Conservation (phyloP, 2,888 invertebrate genomes). For the Morpho helenor region DNA sequence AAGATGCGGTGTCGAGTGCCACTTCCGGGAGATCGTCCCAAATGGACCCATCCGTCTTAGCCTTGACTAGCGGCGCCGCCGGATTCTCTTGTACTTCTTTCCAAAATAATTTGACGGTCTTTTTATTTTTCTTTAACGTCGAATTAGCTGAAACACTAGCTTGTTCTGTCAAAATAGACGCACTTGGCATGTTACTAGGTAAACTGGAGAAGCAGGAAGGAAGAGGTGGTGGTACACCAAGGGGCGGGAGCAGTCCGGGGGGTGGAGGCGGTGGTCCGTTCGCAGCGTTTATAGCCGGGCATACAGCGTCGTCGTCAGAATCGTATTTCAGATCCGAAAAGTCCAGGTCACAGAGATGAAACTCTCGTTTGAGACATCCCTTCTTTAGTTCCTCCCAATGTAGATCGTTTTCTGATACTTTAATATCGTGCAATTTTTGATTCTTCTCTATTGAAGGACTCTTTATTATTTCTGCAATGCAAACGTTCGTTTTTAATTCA, state of each 20-base stretch:
- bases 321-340: conserved; percentile 95
- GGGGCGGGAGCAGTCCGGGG: conserved; percentile 80
- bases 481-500: not conserved
- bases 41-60: conserved; percentile 85
- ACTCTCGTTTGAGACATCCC: conserved; percentile 84
- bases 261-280: conserved; percentile 91
- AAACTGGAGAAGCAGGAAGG: conserved; percentile 71
- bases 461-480: conserved; percentile 81
- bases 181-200: conserved; percentile 52
- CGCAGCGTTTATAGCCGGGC: conserved; percentile 81
- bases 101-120: conserved; percentile 99
- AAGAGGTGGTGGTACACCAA: conserved; percentile 70
- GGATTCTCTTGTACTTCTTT: conserved; percentile 93
- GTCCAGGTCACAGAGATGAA: conserved; percentile 95
- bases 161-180: conserved; percentile 48
- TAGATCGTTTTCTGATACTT: conserved; percentile 95
- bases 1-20: conserved; percentile 92
- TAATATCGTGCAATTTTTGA: conserved; percentile 83
- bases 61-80: conserved; percentile 60
- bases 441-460: conserved; percentile 84
- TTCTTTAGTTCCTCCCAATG: conserved; percentile 95
- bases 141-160: conserved; percentile 66
- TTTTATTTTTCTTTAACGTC: conserved; percentile 91
- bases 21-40: conserved; percentile 95
- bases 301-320: conserved; percentile 90